Percentiles rank a stretch among this genome's conserved stretches.
phyloP scores from a whole-genome alignment of 2,797 vertebrate genomes.

The Botia almorhae region DNA sequence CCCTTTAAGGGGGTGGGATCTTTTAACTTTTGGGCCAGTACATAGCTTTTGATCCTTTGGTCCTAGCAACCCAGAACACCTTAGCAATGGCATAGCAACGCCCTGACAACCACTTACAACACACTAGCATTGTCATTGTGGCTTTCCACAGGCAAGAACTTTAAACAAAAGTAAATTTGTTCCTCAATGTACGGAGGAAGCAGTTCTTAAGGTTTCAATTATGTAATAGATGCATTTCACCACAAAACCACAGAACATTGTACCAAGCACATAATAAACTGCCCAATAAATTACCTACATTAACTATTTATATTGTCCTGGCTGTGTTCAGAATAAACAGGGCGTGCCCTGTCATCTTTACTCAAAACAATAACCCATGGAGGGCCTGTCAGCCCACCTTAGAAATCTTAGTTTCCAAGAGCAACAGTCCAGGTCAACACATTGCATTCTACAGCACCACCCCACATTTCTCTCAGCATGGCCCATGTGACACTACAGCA shows the following conservation, averaged over 20 bases:
- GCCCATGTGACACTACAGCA: background rate
- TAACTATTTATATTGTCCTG: no score
- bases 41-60: no score
- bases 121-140: background rate
- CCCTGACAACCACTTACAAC: background rate
- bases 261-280: background rate
- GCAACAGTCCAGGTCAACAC: background rate
- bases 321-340: background rate
- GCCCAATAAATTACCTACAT: background rate
- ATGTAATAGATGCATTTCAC: conserved; percentile 17
- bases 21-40: no score
- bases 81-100: background rate
- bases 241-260: background rate
- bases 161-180: background rate
- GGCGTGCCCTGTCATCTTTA: background rate
- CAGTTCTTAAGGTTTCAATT: background rate
- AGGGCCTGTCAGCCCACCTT: background rate
- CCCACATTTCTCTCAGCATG: background rate
- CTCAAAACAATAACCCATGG: background rate
- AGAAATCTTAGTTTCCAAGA: background rate
- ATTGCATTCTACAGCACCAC: background rate
- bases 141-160: no score
- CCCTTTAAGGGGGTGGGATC: no score
- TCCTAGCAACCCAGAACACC: background rate
- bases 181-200: conserved; percentile 28